A percentile compares a stretch with the other conserved stretches of the same genome.
phyloP scores from a whole-genome alignment of 1,140 invertebrate species.

The Pomacea maculata region DNA sequence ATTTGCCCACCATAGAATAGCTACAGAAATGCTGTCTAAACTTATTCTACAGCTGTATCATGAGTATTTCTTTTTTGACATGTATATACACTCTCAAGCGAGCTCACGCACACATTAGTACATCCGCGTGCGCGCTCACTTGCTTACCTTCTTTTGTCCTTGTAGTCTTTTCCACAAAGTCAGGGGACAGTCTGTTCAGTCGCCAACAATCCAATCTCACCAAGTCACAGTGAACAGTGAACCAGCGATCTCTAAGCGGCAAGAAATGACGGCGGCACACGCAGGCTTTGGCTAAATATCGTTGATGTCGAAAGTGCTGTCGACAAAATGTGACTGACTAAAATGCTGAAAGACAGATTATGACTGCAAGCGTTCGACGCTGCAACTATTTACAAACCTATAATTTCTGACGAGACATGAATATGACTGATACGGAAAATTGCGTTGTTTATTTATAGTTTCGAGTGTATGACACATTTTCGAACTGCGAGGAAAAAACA shows the following conservation, averaged over 20 bases:
- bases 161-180: too few relatives aligned
- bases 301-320: slow-evolving; percentile 1
- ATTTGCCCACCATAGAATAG: too few relatives aligned
- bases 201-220: background rate
- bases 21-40: too few relatives aligned
- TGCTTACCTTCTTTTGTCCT: background rate
- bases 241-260: background rate
- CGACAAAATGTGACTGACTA: too few relatives aligned
- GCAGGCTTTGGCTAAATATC: background rate
- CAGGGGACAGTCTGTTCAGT: background rate
- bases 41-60: too few relatives aligned
- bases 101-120: background rate
- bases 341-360: too few relatives aligned
- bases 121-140: background rate
- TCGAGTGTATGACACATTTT: background rate
- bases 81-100: too few relatives aligned
- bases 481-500: background rate
- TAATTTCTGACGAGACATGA: too few relatives aligned
- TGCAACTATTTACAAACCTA: too few relatives aligned
- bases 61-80: too few relatives aligned
- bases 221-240: background rate
- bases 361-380: too few relatives aligned
- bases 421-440: too few relatives aligned
- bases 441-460: background rate
- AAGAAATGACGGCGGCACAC: background rate